A percentile compares a stretch with the other conserved stretches of the same genome.
Conservation (phyloP, 2,797 vertebrate genomes). For the Crenichthys baileyi region DNA sequence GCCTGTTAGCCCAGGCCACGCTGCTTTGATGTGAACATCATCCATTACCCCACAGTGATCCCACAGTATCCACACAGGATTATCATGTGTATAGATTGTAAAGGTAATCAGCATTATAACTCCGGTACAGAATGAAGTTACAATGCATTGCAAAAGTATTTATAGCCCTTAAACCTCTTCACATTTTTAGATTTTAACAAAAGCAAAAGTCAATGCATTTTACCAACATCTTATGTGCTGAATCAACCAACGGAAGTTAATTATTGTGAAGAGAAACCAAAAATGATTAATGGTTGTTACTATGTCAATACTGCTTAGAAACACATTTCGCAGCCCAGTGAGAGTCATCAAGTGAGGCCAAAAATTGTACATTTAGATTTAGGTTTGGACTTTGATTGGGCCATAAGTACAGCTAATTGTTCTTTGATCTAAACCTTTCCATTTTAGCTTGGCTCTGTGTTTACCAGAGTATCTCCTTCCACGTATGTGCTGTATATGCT, state of each 20-base stretch:
- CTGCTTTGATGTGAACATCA: slow-evolving; percentile 44
- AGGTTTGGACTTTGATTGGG: neutral
- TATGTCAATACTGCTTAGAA: no score
- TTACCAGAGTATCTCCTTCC: neutral
- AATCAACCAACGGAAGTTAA: neutral
- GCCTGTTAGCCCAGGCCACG: slow-evolving; percentile 30
- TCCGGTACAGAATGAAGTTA: neutral
- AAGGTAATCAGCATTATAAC: slow-evolving; percentile 6
- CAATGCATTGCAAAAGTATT: neutral
- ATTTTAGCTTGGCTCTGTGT: no score
- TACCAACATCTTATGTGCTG: neutral
- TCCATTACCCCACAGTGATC: slow-evolving; percentile 35
- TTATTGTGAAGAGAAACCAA: neutral
- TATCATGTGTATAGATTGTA: slow-evolving; percentile 15
- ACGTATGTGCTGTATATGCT: neutral
- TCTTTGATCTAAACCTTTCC: no score
- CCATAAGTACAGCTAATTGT: no score
- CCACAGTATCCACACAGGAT: slow-evolving; percentile 14
- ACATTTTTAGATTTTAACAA: neutral
- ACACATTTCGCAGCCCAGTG: neutral
- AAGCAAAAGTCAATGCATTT: no score
- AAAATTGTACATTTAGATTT: neutral
- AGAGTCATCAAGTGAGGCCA: neutral
- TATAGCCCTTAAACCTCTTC: neutral
- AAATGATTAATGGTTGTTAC: neutral